Evolutionary conservation across 2,888 invertebrate genomes (phyloP).

Genomic region (Drosophila mayaguana): DNA sequence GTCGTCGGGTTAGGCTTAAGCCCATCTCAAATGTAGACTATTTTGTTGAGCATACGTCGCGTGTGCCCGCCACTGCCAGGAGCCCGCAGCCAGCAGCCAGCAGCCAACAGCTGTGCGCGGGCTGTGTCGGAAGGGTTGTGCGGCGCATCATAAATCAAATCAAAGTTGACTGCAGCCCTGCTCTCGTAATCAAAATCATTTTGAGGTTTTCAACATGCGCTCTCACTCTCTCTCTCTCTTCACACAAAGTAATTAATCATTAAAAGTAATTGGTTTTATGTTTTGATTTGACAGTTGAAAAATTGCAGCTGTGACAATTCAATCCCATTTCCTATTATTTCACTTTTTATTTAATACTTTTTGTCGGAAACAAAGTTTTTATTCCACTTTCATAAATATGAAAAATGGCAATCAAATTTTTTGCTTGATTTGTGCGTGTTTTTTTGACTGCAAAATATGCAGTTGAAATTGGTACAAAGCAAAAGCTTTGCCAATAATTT

Average conservation of each 20-base stretch:
- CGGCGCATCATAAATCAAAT: slow-evolving; percentile 68
- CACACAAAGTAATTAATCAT: slow-evolving; percentile 69
- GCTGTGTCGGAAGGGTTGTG: slow-evolving; percentile 50
- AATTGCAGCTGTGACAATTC: slow-evolving; percentile 77
- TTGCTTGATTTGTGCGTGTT: neutral
- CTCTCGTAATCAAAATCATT: slow-evolving; percentile 74
- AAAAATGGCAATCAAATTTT: slow-evolving; percentile 9
- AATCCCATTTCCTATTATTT: slow-evolving; percentile 33
- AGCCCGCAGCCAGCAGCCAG: neutral
- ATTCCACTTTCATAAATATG: slow-evolving; percentile 6
- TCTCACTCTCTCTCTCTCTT: neutral
- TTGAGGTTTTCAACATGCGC: slow-evolving; percentile 68
- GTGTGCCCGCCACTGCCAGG: neutral
- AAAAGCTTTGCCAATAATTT: neutral
- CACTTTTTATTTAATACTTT: neutral
- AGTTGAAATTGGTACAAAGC: neutral
- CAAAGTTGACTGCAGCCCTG: slow-evolving; percentile 35
- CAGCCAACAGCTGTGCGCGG: neutral
- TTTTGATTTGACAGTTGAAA: slow-evolving; percentile 80
- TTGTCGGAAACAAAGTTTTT: neutral
- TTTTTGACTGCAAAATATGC: neutral
- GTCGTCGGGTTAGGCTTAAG: slow-evolving; percentile 46
- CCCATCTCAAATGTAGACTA: slow-evolving; percentile 28
- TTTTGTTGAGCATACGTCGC: slow-evolving; percentile 18
- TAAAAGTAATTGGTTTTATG: slow-evolving; percentile 75